These are phyloP conservation scores for Indicator indicator DNA, from an alignment of 2,113 vertebrate genomes.

Conservation along the genomic window DNA sequence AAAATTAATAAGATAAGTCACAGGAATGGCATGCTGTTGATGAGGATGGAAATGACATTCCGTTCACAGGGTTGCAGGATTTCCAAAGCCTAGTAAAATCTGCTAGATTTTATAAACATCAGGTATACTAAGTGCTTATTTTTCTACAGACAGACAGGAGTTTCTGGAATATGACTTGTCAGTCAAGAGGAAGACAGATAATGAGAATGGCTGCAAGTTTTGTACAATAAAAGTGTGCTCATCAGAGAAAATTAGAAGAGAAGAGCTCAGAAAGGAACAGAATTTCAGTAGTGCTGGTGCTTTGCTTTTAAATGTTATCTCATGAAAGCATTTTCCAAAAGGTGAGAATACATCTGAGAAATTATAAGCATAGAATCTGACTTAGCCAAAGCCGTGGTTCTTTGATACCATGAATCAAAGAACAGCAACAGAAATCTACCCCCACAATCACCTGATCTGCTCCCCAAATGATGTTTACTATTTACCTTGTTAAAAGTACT, in stretches of 20 bases:
- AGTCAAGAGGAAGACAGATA: neutral
- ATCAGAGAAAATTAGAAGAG: neutral
- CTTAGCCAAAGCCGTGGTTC: neutral
- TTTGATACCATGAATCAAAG: neutral
- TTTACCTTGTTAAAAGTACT: neutral
- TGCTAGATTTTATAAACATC: neutral
- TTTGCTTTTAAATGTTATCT: neutral
- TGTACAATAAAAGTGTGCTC: neutral
- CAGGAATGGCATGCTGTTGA: neutral
- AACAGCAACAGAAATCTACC: neutral
- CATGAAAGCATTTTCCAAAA: neutral
- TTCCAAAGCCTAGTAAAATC: neutral
- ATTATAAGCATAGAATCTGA: neutral
- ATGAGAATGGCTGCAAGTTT: neutral
- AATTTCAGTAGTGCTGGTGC: neutral
- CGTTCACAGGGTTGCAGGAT: neutral
- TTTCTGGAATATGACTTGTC: neutral
- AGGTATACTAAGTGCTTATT: neutral
- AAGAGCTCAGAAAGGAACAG: neutral
- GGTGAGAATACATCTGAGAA: neutral
- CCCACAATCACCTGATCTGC: neutral
- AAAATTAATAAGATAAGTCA: neutral
- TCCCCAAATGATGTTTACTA: neutral
- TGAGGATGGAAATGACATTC: neutral
- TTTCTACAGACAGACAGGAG: neutral